These are phyloP conservation scores for Scaptomyza graminum DNA, from an alignment of 1,140 invertebrate genomes.

Conservation along the genomic window DNA sequence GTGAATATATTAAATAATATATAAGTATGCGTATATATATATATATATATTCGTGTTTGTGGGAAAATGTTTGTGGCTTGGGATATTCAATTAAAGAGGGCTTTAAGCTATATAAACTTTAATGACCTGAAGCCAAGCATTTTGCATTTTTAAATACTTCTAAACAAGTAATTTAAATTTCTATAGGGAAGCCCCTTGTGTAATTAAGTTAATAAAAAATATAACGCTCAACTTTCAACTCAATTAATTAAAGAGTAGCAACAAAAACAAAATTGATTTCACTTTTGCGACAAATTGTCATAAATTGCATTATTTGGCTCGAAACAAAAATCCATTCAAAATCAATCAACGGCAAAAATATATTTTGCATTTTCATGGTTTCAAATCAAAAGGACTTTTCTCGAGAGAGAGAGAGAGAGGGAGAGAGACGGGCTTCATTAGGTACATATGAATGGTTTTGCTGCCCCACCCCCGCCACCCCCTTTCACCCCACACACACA, in stretches of 20 bases:
- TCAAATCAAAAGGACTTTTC: not conserved
- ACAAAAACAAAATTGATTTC: too few species aligned
- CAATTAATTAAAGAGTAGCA: too few species aligned
- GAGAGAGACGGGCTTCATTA: slow-evolving; percentile 25
- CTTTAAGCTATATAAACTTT: too few species aligned
- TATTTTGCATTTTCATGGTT: not conserved
- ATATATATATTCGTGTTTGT: not conserved
- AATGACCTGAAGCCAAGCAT: too few species aligned
- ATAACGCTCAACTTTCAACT: too few species aligned
- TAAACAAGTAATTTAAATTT: too few species aligned
- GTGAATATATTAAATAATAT: not conserved
- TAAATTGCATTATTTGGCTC: too few species aligned
- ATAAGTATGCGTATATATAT: not conserved
- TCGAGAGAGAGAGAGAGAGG: slow-evolving; percentile 2
- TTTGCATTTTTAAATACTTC: too few species aligned
- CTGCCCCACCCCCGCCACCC: not conserved
- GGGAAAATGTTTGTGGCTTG: not conserved
- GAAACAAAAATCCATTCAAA: too few species aligned
- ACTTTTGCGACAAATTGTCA: too few species aligned
- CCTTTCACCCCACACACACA: not conserved
- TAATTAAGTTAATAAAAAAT: too few species aligned
- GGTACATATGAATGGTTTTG: not conserved
- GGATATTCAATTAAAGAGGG: too few species aligned
- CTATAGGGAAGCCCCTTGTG: not conserved
- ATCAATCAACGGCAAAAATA: not conserved